These are phyloP conservation scores for Acleris emargana DNA, from an alignment of 2,888 invertebrate species.

Conservation along the genomic window DNA sequence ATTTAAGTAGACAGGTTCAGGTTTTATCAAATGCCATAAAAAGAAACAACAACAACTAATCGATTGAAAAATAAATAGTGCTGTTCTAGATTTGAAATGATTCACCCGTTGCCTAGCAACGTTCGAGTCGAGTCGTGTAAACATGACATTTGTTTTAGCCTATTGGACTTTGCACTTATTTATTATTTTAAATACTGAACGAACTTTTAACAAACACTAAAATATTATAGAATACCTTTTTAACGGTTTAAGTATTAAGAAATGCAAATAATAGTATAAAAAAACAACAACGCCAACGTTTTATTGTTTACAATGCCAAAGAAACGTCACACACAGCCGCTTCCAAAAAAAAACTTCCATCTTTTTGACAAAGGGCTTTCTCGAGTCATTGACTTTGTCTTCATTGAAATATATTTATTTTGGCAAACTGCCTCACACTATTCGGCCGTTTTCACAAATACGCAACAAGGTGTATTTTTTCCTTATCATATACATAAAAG, in stretches of 20 bases:
- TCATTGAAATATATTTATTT: conserved; percentile 20
- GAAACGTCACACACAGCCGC: not conserved
- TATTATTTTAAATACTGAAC: no score
- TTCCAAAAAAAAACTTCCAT: not conserved
- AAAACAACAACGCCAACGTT: no score
- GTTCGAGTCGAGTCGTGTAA: conserved; percentile 5
- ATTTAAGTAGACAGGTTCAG: no score
- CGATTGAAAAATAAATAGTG: not conserved
- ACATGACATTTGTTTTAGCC: not conserved
- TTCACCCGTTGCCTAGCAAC: conserved; percentile 29
- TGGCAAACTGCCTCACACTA: conserved; percentile 20
- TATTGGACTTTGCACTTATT: not conserved
- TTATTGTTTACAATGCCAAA: not conserved
- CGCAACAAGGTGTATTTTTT: no score
- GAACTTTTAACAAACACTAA: no score
- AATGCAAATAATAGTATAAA: no score
- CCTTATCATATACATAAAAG: not conserved
- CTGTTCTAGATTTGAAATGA: conserved; percentile 8
- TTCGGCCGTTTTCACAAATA: not conserved
- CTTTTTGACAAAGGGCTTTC: conserved; percentile 19
- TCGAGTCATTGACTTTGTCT: conserved; percentile 25
- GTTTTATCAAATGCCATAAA: no score
- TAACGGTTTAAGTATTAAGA: no score
- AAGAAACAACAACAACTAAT: no score
- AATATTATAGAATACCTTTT: no score